Base-by-base conservation (phyloP, 1,140 invertebrate genomes). In the Tenebrio molitor region DNA sequence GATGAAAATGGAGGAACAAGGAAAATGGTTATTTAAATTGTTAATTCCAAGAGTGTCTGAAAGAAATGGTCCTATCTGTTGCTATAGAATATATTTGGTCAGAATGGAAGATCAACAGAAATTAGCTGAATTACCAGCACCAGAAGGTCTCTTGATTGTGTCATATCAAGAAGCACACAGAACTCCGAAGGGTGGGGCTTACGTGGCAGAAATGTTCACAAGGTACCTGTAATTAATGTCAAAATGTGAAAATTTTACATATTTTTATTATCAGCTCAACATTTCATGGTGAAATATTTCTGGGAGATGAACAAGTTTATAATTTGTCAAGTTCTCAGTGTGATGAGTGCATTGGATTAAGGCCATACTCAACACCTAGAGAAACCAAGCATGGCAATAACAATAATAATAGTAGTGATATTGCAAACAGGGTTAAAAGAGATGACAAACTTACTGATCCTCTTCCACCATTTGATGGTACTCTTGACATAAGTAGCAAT, bases 41-140 rank as follows among this genome's bases (percentile, higher is more conserved):
- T 86, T 87, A 73, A 81, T 95, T 41, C 92, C 92, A 0, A 85
- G 91, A 73, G 87, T 95, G 10, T 91, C 91, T 0, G 93, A 96
- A 80, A 84, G 94, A 69, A 95, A 95, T 81, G 95, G 94, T 7
- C 90, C 91, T 2, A 95, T 96, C 75, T 95, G 94, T 82, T 95
- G 94, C 76, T 93, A 93, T 81, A 87, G 93, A 77, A 85, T 96
- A 42, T 92, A 92, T 83, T 84, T 95, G 76, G 89, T 95, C 0
- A 89, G 90, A 72, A 84, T 95, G 68, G 83, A 87, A 66, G 85
- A 86, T 0, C 86, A 90, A 7, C 88, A 89, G 75, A 88, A 86
- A 46, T 84, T 92, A 71, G 86, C 86, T 12, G 89, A 91, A 74
- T 81, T 95, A 29, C 89, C 90, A 7, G 78, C 86, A 0, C 91